These are phyloP conservation scores for Drosophila siamana DNA, from an alignment of 2,888 invertebrate genomes.

Conservation along the genomic window DNA sequence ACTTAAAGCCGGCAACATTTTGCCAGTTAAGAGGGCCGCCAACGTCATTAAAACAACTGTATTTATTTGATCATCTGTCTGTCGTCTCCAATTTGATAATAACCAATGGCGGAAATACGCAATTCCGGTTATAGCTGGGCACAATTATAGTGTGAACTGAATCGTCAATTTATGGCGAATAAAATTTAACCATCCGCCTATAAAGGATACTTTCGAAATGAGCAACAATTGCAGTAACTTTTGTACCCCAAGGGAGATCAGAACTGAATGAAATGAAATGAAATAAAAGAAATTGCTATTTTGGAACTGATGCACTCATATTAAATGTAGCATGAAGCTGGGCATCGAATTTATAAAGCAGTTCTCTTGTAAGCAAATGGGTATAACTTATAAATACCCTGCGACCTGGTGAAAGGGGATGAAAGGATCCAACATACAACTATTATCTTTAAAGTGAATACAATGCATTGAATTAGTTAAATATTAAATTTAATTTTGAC, in stretches of 20 bases:
- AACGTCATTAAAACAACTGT: slow-evolving; percentile 7
- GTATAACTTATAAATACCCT: slow-evolving; percentile 1
- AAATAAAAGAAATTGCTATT: slow-evolving; percentile 23
- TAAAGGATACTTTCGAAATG: slow-evolving; percentile 9
- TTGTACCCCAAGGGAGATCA: not conserved
- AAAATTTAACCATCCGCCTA: slow-evolving; percentile 31
- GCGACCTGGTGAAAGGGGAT: too few relatives aligned
- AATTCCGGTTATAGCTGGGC: slow-evolving; percentile 4
- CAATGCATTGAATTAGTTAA: too few relatives aligned
- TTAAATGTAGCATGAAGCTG: slow-evolving; percentile 49
- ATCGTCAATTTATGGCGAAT: slow-evolving; percentile 37
- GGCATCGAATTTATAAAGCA: slow-evolving; percentile 26
- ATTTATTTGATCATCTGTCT: slow-evolving; percentile 38
- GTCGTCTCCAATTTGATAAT: slow-evolving; percentile 41
- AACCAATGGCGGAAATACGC: slow-evolving; percentile 11
- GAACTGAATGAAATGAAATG: slow-evolving; percentile 1
- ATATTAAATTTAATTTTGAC: not conserved
- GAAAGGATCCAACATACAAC: too few relatives aligned
- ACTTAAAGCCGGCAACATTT: slow-evolving; percentile 22
- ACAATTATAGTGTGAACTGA: slow-evolving; percentile 19
- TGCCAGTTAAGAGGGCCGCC: slow-evolving; percentile 33
- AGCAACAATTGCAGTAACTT: slow-evolving; percentile 4
- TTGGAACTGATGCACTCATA: slow-evolving; percentile 29
- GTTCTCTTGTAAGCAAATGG: not conserved
- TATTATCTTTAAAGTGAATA: too few relatives aligned